phyloP scores from a whole-genome alignment of 2,797 vertebrate genomes.

The Cuculus canorus region DNA sequence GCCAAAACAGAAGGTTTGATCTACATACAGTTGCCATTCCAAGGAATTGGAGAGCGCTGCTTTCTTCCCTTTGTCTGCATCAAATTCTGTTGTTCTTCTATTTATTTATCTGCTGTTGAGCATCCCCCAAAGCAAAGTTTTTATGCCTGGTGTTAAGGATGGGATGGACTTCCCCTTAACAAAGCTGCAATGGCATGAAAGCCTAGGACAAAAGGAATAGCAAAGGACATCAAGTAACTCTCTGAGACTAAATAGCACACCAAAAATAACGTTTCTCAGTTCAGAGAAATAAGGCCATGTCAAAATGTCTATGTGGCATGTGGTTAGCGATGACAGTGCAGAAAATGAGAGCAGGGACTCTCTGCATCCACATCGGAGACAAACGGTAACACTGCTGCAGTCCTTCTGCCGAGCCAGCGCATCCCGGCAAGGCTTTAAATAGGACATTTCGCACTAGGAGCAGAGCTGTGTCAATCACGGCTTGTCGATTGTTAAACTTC shows the following conservation, averaged over 20 bases:
- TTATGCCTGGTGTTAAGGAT: too few species aligned
- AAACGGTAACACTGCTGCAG: fast-evolving
- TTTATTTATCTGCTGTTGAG: not conserved
- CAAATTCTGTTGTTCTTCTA: fast-evolving
- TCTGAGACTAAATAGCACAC: not conserved
- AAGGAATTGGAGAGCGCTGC: not conserved
- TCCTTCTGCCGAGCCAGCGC: not conserved
- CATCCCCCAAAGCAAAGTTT: not conserved
- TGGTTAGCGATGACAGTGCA: not conserved
- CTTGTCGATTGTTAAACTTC: not conserved
- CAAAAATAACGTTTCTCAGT: fast-evolving
- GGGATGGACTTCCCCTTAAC: not conserved
- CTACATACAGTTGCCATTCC: not conserved
- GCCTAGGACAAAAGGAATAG: not conserved
- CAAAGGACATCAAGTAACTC: not conserved
- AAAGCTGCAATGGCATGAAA: not conserved
- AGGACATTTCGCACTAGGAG: not conserved
- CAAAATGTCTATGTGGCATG: not conserved
- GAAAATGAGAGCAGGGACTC: not conserved
- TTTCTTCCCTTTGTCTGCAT: not conserved
- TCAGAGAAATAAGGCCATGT: not conserved
- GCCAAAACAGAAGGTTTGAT: not conserved
- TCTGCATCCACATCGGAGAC: not conserved
- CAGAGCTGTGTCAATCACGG: not conserved
- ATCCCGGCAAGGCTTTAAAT: not conserved